phyloP scores from a whole-genome alignment of 2,113 vertebrate species.

The Brienomyrus brachyistius region DNA sequence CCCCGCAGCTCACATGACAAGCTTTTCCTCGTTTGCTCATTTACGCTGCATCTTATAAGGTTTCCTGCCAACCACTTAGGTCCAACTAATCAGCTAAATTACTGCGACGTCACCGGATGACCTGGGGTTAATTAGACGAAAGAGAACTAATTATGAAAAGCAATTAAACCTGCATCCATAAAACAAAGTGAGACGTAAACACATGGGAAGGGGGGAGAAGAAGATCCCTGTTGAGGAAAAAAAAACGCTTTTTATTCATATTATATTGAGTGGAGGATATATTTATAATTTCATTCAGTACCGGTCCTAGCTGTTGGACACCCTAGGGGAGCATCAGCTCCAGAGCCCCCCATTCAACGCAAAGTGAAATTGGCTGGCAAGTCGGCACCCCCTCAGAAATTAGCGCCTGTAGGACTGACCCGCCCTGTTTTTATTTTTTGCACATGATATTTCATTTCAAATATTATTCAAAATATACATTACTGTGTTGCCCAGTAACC shows the following conservation, averaged over 20 bases:
- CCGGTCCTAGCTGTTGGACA: not conserved
- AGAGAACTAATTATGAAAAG: not conserved
- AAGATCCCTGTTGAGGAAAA: not conserved
- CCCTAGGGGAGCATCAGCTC: not conserved
- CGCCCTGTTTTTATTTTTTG: not conserved
- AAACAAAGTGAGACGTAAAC: conserved; percentile 12
- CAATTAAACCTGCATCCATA: conserved; percentile 5
- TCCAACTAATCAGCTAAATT: conserved; percentile 9
- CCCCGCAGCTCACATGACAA: not conserved
- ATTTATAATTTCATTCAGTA: not conserved
- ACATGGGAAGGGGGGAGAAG: not conserved
- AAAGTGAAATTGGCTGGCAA: not conserved
- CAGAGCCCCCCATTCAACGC: not conserved
- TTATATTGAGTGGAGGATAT: not conserved
- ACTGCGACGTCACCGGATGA: not conserved
- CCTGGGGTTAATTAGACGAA: conserved; percentile 3
- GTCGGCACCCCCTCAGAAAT: not conserved
- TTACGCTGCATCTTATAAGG: not conserved
- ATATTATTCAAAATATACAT: not conserved
- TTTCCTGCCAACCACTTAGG: not conserved
- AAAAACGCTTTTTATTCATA: not conserved
- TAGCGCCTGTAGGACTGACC: not conserved
- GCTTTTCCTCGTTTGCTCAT: not conserved
- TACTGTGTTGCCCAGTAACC: not conserved
- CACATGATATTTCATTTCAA: not conserved